Base-by-base conservation (phyloP, 2,888 invertebrate species). In the Plutella xylostella region DNA sequence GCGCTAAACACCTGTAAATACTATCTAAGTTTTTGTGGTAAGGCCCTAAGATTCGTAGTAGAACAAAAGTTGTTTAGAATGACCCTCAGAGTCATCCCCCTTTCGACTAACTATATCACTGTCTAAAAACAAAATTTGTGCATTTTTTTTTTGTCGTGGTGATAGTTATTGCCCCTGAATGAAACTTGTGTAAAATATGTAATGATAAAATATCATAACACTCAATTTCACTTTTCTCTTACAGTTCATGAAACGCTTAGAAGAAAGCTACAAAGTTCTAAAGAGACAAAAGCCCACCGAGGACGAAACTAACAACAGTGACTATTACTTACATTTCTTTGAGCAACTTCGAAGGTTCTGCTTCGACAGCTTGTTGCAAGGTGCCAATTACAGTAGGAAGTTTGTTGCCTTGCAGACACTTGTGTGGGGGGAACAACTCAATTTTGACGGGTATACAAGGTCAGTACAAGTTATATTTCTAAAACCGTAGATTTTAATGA, bases 331-430 rank as follows among this genome's bases (percentile, higher is more conserved):
- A 18, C 33, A 54, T 0, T 88, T 89, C 61, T 41, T 88, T 4
- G 61, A 65, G 15, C 63, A 73, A 21, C 52, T 91, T 6, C 76
- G 87, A 12, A 57, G 58, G 0, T 67, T 77, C 20, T 86, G 89
- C 48, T 78, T 88, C 19, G 64, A 66, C 4, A 87, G 87, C 55
- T 58, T 92, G n/a, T 75, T 88, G 48, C 73, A 74, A 2, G 89
- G 88, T 0, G 88, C 89, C 1, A 90, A 89, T 60, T 89, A 88
- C 59, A 85, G 85, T 28, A 72, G 91, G 1, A 80, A 89, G 20
- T 74, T 76, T 39, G 77, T 87, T 3, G 86, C 88, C 6, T 60
- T 92, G 45, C 86, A 87, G 48, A 58, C 88, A 42, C 62, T 90
- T 11, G 66, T 66, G 2, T 76, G 78, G 67, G 46, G 55, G n/a